Conservation (phyloP, 2,113 vertebrate genomes). For the Acrocephalus arundinaceus region DNA sequence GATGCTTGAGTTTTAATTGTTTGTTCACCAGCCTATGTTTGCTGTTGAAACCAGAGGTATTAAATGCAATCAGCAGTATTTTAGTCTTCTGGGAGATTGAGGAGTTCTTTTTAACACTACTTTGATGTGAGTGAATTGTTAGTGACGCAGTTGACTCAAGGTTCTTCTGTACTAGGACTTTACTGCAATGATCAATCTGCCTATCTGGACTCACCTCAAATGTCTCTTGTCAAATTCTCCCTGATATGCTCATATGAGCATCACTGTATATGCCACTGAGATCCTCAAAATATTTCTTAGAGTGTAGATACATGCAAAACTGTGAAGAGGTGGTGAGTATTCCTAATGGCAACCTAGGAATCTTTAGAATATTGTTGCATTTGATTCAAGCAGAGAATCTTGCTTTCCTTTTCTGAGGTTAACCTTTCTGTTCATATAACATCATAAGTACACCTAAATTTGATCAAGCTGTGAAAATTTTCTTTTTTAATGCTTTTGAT, state of each 20-base stretch:
- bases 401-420: not conserved
- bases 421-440: not conserved
- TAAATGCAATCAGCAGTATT: not conserved
- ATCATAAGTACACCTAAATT: not conserved
- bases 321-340: not conserved
- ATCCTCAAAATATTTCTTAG: not conserved
- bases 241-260: not conserved
- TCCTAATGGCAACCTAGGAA: not conserved
- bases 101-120: not conserved
- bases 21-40: not conserved
- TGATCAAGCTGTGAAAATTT: not conserved
- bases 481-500: not conserved
- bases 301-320: not conserved
- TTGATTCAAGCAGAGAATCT: not conserved
- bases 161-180: not conserved
- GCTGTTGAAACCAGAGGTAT: not conserved
- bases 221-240: not conserved
- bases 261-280: not conserved
- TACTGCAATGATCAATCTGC: not conserved
- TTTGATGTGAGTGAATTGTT: not conserved
- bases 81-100: not conserved
- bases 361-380: not conserved
- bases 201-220: not conserved
- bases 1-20: not conserved
- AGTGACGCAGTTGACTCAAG: not conserved